phyloP scores from a whole-genome alignment of 2,797 vertebrate species.

The Anguilla obscura region DNA sequence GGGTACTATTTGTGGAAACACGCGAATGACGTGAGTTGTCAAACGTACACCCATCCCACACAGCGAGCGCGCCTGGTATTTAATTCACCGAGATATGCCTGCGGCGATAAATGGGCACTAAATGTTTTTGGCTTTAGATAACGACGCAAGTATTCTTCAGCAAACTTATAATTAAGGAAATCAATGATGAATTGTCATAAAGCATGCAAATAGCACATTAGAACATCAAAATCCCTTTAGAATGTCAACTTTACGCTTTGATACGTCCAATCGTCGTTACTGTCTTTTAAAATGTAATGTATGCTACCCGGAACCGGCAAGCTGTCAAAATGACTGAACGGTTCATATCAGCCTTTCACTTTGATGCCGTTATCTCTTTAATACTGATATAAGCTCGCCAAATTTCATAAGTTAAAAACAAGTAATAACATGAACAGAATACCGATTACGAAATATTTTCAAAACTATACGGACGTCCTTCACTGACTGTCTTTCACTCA shows the following conservation, averaged over 20 bases:
- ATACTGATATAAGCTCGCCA: no score
- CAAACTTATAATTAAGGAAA: constrained; percentile 6
- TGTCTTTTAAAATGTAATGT: not conserved
- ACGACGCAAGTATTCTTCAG: constrained; percentile 25
- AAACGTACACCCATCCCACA: constrained; percentile 47
- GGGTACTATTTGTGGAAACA: constrained; percentile 49
- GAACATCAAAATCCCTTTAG: not conserved
- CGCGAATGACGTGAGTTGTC: constrained; percentile 45
- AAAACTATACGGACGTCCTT: not conserved
- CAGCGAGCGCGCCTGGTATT: constrained; percentile 33
- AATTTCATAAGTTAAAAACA: not conserved
- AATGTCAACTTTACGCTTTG: not conserved
- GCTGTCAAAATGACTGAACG: not conserved
- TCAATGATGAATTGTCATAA: not conserved
- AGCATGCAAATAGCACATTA: not conserved
- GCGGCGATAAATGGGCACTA: not conserved
- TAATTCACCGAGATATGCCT: constrained; percentile 29
- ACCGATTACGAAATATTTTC: not conserved
- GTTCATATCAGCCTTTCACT: not conserved
- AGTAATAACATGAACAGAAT: not conserved
- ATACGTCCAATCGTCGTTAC: not conserved
- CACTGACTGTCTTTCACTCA: constrained; percentile 17
- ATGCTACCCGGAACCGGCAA: not conserved
- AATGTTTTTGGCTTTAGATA: not conserved
- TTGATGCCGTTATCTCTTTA: not conserved